Evolutionary conservation across 2,113 vertebrate genomes (phyloP), one percentile per base, ranked within the genome.

Genomic region (Mugil cephalus): DNA sequence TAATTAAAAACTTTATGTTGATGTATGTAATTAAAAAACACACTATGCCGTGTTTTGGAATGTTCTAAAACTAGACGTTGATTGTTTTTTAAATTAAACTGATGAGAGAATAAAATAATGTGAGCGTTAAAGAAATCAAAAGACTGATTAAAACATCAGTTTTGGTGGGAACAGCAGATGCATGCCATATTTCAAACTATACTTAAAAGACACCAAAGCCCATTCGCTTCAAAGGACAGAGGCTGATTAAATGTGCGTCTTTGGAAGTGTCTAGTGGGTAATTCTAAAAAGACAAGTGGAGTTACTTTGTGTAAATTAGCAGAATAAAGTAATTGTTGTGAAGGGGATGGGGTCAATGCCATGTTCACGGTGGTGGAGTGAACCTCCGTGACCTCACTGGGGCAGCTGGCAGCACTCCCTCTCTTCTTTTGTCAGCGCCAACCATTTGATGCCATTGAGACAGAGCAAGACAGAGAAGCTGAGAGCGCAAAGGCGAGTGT

Each of bases 371-470:
- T 74, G 46, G 61, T 18, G 40, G 36, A 40, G 46, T 80, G 79
- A 83, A 77, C 47, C 21, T 60, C 45, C 39, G 1, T 48, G 87
- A 87, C 75, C 85, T 69, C 73, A 77, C 15, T 40, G 76, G 74
- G 87, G 78, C 90, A 92, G 90, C 91, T 91, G 89, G 88, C 83
- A 88, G 79, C 63, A 74, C 83, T 85, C 80, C 83, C 80, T 86
- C 88, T 81, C 74, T 81, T 81, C 87, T 80, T 91, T 92, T 92
- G 90, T 90, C 83, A 78, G 69, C 85, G 71, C 17, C 13, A 65
- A 75, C 75, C 80, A 86, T 92, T 91, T 90, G 91, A 91, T 90
- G 88, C 86, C 82, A 89, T 93, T 93, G 85, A 92, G 85, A 81
- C 39, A 10, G 79, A 87, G 75, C 66, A 72, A 79, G 86, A 74